These are phyloP conservation scores for Nephrotoma guestfalica DNA, from an alignment of 2,888 invertebrate genomes.

Conservation along the genomic window DNA sequence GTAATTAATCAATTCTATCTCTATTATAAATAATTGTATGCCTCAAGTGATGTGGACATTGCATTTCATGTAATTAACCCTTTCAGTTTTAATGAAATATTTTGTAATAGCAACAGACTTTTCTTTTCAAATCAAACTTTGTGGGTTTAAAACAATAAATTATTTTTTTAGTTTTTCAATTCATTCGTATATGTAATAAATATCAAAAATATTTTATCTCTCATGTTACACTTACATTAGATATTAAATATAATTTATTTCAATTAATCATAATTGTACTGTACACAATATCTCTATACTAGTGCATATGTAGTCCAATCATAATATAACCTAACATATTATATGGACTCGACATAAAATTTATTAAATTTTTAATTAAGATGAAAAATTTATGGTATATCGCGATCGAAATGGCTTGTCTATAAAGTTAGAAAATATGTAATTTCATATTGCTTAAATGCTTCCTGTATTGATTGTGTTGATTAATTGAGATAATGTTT, in stretches of 20 bases:
- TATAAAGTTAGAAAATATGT: neutral
- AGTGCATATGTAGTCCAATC: neutral
- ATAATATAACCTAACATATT: neutral
- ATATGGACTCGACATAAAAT: neutral
- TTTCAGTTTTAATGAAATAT: neutral
- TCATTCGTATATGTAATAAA: neutral
- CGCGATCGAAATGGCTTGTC: neutral
- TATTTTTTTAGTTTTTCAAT: neutral
- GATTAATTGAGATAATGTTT: neutral
- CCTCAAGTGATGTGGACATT: neutral
- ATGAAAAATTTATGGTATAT: neutral
- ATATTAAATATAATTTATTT: neutral
- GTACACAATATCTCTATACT: neutral
- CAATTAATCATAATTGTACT: neutral
- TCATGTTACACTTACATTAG: neutral
- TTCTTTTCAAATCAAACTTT: neutral
- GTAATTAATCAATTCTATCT: neutral
- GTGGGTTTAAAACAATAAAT: neutral
- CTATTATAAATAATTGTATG: neutral
- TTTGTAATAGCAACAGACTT: neutral
- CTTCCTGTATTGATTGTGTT: neutral
- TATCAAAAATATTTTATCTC: neutral
- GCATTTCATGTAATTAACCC: neutral
- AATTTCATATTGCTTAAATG: neutral
- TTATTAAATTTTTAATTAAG: neutral